Base-by-base conservation (phyloP, 53 echinoderm and acorn worm genomes). In the Arbacia lixula region DNA sequence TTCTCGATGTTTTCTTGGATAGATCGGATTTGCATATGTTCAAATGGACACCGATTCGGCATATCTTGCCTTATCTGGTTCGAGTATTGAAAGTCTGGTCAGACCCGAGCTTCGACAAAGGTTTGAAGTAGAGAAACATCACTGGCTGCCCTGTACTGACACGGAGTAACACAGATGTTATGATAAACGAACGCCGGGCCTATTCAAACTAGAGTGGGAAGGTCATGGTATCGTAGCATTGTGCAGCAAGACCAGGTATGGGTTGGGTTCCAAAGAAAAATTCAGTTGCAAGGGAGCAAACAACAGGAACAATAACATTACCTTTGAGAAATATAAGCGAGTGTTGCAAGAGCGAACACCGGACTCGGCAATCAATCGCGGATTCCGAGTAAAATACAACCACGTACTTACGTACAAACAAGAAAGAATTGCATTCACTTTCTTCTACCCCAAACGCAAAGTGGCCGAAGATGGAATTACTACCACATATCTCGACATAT, bases 191-290 rank as follows among this genome's bases (percentile, higher is more conserved):
- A 88, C 83, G 12, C 91, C 88, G 9, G 93, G 93, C 2, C 62
- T 93, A 32, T 89, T 93, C 72, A 93, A 89, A 66, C 87, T 89
- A 10, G 93, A 93, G 51, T 93, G 83, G 87, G 84, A 87, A 32
- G 93, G 93, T 1, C 87, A 89, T 67, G 90, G 93, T 11, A 87
- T 89, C 14, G 71, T 89, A 3, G 84, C 89, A 3, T 71, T 93
- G 1, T 89, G 56, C 36, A 89, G 86, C 43, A 89, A 89, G 35
- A 89, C 83, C 5, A 85, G 90, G 39, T 87, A 66, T 50, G 87
- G 90, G 65, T 87, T 87, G 28, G 84, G 84, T 6, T 27, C 52
- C 8, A 55, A 19, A 2, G 85, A 86, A 38, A 93, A 93, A 40
- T 87, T 84, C 43, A 93, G 93, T 71, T 84, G 93, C 66, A 93